A percentile compares a stretch with the other conserved stretches of the same genome.
Conservation (phyloP, 1,140 invertebrate species). For the Zaprionus inermis region DNA sequence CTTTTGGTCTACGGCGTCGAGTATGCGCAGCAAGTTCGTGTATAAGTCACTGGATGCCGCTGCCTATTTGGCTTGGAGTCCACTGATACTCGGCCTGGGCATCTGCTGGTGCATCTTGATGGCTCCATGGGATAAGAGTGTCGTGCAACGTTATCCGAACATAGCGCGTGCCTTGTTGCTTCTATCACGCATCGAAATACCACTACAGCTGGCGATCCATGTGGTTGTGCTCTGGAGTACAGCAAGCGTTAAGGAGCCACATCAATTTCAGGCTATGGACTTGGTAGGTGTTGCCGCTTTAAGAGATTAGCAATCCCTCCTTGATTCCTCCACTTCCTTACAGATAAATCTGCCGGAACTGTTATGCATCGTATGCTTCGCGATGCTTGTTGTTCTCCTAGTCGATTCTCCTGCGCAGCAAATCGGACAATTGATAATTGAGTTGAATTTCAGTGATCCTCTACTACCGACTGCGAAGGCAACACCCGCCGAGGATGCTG, state of each 20-base stretch:
- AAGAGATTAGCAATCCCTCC: background rate
- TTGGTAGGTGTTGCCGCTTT: conserved; percentile 42
- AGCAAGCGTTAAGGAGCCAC: conserved; percentile 55
- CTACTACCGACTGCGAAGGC: conserved; percentile 13
- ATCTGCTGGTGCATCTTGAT: conserved; percentile 86
- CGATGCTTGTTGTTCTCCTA: conserved; percentile 84
- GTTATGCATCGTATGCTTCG: conserved; percentile 54
- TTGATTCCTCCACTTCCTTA: background rate
- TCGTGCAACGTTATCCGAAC: conserved; percentile 34
- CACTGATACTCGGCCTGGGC: conserved; percentile 86
- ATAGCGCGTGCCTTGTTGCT: conserved; percentile 46
- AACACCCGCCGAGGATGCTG: conserved; percentile 9
- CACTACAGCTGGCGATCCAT: conserved; percentile 62
- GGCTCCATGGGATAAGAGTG: conserved; percentile 43
- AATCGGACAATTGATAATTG: conserved; percentile 84
- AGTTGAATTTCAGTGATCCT: conserved; percentile 56
- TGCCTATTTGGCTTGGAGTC: conserved; percentile 87
- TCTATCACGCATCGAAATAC: conserved; percentile 61
- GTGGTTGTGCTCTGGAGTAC: conserved; percentile 64
- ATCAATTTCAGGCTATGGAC: conserved; percentile 56
- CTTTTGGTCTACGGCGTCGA: conserved; percentile 86
- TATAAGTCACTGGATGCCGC: conserved; percentile 87
- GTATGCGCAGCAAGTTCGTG: conserved; percentile 86
- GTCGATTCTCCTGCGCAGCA: conserved; percentile 86
- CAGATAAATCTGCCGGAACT: conserved; percentile 58